phyloP scores from a whole-genome alignment of 2,113 vertebrate species.

The Grammomys surdaster region DNA sequence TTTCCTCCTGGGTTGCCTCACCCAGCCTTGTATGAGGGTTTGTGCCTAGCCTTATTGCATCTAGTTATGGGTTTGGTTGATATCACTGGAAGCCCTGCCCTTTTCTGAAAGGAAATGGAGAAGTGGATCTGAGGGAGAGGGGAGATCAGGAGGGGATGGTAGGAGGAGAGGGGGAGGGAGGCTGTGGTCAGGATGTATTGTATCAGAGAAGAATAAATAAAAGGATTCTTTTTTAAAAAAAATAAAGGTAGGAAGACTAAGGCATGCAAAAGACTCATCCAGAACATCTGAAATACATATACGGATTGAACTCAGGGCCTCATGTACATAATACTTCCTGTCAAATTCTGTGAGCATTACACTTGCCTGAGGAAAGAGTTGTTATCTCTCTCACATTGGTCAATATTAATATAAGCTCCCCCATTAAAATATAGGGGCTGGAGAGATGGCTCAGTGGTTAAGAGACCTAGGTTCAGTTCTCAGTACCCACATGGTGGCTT shows the following conservation, averaged over 20 bases:
- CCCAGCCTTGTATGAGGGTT: background rate
- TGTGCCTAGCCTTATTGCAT: background rate
- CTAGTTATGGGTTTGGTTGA: background rate
- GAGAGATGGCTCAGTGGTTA: background rate
- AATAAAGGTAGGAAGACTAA: background rate
- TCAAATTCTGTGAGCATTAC: background rate
- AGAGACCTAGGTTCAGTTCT: background rate
- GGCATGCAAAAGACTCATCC: background rate
- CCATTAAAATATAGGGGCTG: background rate
- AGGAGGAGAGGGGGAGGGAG: background rate
- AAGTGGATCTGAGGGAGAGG: background rate
- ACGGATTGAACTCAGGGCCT: background rate
- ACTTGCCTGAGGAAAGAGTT: background rate
- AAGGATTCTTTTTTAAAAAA: background rate
- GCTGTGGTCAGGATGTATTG: background rate
- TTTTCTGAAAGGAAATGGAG: background rate
- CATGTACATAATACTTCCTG: background rate
- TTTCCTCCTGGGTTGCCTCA: background rate
- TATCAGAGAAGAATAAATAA: background rate
- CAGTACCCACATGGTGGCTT: background rate
- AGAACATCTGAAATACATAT: background rate
- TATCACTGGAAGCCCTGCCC: background rate
- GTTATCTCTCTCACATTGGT: background rate
- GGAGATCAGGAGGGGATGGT: too few species aligned
- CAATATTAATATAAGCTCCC: background rate